Percentiles rank a stretch among this genome's conserved stretches.
Conservation (phyloP, 2,797 vertebrate genomes). For the Ctenopoma kingsleyae region DNA sequence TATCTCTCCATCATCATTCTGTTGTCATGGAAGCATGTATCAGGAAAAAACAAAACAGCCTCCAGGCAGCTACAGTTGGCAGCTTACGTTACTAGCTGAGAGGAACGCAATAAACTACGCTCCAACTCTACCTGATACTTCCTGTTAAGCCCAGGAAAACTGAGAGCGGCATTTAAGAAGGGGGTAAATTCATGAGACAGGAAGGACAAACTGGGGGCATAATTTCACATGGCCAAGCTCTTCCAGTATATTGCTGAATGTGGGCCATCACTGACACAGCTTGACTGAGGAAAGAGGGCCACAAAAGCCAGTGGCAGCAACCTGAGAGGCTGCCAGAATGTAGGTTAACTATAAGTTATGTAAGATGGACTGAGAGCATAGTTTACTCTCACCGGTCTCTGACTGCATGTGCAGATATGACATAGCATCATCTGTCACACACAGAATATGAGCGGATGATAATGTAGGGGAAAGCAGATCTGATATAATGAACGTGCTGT, state of each 20-base stretch:
- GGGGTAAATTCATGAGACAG: slow-evolving; percentile 29
- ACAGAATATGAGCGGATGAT: slow-evolving; percentile 4
- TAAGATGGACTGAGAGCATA: slow-evolving; percentile 55
- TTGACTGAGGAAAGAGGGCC: slow-evolving; percentile 74
- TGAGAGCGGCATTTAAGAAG: slow-evolving; percentile 14
- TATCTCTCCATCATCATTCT: slow-evolving; percentile 1
- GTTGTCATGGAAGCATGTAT: slow-evolving; percentile 23
- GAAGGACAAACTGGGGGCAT: slow-evolving; percentile 48
- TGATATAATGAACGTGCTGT: slow-evolving; percentile 2
- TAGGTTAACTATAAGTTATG: slow-evolving; percentile 78
- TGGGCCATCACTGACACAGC: slow-evolving; percentile 71
- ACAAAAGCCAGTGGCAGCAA: slow-evolving; percentile 71
- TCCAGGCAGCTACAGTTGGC: not conserved
- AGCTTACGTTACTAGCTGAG: slow-evolving; percentile 5
- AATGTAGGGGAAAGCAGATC: slow-evolving; percentile 9
- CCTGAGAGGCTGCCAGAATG: slow-evolving; percentile 77
- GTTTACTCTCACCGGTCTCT: slow-evolving; percentile 38
- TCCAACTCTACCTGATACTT: slow-evolving; percentile 33
- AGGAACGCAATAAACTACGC: slow-evolving; percentile 8
- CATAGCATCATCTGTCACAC: slow-evolving; percentile 16
- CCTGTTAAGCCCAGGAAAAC: slow-evolving; percentile 27
- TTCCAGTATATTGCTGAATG: slow-evolving; percentile 61
- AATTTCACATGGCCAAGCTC: slow-evolving; percentile 60
- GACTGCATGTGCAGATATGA: slow-evolving; percentile 10
- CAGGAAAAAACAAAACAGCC: slow-evolving; percentile 11